These are phyloP conservation scores for Cantharis rustica DNA, from an alignment of 2,888 invertebrate genomes.

Conservation along the genomic window DNA sequence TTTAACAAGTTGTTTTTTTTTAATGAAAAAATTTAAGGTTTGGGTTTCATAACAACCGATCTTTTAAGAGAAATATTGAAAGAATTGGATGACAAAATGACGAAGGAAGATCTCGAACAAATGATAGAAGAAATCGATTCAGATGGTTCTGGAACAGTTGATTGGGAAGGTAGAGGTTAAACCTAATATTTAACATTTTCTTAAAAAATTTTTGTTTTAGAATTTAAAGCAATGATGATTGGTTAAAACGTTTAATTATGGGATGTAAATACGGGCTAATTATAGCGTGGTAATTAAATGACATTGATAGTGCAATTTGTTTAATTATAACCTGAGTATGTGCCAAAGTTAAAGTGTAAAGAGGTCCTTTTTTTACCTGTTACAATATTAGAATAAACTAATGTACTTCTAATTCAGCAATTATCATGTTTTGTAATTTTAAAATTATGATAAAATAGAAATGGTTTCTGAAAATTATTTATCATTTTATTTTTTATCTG, in stretches of 20 bases:
- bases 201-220: slow-evolving; percentile 60
- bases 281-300: slow-evolving; percentile 17
- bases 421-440: neutral
- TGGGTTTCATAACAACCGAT: slow-evolving; percentile 88
- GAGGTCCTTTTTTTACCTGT: neutral
- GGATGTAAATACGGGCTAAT: slow-evolving; percentile 1
- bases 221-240: slow-evolving; percentile 94
- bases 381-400: neutral
- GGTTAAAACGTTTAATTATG: slow-evolving; percentile 58
- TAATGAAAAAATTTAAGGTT: slow-evolving; percentile 55
- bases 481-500: too few relatives aligned
- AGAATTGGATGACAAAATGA: slow-evolving; percentile 89
- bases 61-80: slow-evolving; percentile 88
- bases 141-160: slow-evolving; percentile 96
- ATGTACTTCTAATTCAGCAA: neutral
- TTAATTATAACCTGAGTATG: slow-evolving; percentile 22
- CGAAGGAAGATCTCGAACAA: slow-evolving; percentile 84
- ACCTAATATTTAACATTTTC: slow-evolving; percentile 5
- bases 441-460: neutral
- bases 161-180: slow-evolving; percentile 96
- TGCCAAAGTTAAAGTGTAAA: slow-evolving; percentile 16
- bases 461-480: neutral
- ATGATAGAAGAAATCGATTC: slow-evolving; percentile 96
- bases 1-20: neutral
- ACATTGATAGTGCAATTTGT: slow-evolving; percentile 16